phyloP scores from a whole-genome alignment of 2,888 invertebrate species.

The Laothoe populi region DNA sequence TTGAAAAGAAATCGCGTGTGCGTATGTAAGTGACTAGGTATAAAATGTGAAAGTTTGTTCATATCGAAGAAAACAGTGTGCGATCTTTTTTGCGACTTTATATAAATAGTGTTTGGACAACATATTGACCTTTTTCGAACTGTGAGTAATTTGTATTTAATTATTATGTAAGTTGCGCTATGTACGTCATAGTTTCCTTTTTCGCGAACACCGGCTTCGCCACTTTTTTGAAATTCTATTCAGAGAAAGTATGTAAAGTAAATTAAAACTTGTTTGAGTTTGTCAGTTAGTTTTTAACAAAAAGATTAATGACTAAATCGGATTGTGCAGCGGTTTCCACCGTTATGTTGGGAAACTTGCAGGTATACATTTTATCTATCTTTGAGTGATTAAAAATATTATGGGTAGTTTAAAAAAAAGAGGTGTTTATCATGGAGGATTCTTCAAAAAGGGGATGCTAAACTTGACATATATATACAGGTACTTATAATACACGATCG shows the following conservation, averaged over 20 bases:
- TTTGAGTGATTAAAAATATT: too few relatives aligned
- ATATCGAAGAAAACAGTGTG: constrained; percentile 50
- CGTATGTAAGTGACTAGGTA: constrained; percentile 25
- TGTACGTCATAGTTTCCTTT: not conserved
- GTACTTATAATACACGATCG: too few relatives aligned
- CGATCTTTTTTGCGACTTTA: constrained; percentile 45
- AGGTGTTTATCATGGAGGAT: too few relatives aligned
- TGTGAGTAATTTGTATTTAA: constrained; percentile 3
- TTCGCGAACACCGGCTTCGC: not conserved
- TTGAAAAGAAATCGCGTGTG: constrained; percentile 42
- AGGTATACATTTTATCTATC: not conserved
- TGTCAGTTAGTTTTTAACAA: not conserved
- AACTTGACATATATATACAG: too few relatives aligned
- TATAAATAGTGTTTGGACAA: constrained; percentile 41
- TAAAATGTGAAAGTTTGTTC: constrained; percentile 72
- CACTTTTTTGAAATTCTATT: not conserved
- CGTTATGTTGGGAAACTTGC: not conserved
- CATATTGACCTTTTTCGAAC: not conserved
- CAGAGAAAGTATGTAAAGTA: not conserved
- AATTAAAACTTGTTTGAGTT: not conserved
- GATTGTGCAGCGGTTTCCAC: not conserved
- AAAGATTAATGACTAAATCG: not conserved
- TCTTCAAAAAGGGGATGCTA: too few relatives aligned
- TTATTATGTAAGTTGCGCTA: not conserved
- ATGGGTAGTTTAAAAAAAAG: too few relatives aligned